These are phyloP conservation scores for Cosmopolites sordidus DNA, from an alignment of 2,888 invertebrate genomes.

Conservation along the genomic window DNA sequence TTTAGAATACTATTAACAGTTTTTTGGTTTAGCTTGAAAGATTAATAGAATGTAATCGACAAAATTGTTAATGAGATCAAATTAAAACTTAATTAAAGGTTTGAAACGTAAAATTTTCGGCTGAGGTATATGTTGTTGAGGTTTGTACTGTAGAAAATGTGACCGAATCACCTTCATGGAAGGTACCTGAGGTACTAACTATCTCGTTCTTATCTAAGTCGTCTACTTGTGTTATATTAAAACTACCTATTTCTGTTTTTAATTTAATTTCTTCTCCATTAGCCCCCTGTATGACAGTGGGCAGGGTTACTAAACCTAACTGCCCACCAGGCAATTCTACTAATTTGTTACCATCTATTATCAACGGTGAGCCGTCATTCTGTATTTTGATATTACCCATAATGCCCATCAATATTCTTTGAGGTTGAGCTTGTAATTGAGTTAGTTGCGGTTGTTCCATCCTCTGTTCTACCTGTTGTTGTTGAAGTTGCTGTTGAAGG, in stretches of 20 bases:
- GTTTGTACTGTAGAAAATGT: constrained; percentile 24
- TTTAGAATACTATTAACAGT: too few species aligned
- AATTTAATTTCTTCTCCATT: constrained; percentile 36
- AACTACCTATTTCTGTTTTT: constrained; percentile 33
- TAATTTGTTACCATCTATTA: constrained; percentile 39
- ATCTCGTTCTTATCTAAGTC: constrained; percentile 29
- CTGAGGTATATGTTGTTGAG: constrained; percentile 25
- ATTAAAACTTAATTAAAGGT: constrained; percentile 20
- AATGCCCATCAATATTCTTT: constrained; percentile 35
- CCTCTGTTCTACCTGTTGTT: constrained; percentile 8
- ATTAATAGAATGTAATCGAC: too few species aligned
- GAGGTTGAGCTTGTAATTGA: constrained; percentile 30
- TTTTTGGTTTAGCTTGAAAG: too few species aligned
- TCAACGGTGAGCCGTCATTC: constrained; percentile 34
- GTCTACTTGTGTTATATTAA: constrained; percentile 29
- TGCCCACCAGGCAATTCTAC: constrained; percentile 35
- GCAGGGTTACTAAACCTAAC: constrained; percentile 29
- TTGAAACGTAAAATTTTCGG: constrained; percentile 27
- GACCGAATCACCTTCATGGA: constrained; percentile 22
- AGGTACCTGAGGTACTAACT: constrained; percentile 21
- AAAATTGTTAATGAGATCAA: constrained; percentile 12
- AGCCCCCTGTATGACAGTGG: constrained; percentile 33
- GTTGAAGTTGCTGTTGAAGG: constrained; percentile 12
- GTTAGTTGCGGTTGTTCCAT: constrained; percentile 15
- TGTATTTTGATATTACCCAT: constrained; percentile 39